A percentile compares a stretch with the other conserved stretches of the same genome.
Conservation (phyloP, 2,113 vertebrate species). For the Oryzias celebensis region DNA sequence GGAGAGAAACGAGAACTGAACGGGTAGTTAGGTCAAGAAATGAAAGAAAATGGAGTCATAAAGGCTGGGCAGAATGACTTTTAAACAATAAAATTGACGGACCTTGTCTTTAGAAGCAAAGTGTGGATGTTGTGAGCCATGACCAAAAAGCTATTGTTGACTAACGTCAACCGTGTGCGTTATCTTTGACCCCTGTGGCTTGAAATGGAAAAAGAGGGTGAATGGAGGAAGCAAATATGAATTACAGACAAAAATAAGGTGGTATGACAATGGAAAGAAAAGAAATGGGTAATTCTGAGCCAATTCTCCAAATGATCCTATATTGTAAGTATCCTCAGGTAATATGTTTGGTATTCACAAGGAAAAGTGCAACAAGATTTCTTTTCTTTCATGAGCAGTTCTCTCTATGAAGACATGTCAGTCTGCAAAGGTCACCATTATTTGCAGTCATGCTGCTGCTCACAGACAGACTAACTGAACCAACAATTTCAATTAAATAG, state of each 20-base stretch:
- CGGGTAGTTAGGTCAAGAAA: conserved; percentile 81
- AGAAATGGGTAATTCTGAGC: conserved; percentile 56
- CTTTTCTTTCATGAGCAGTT: conserved; percentile 10
- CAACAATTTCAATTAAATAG: conserved; percentile 75
- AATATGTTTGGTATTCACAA: conserved; percentile 57
- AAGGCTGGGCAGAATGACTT: conserved; percentile 79
- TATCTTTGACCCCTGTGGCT: conserved; percentile 72
- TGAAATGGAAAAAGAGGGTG: conserved; percentile 65
- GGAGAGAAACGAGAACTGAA: conserved; percentile 62
- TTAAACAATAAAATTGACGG: conserved; percentile 83
- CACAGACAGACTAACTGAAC: conserved; percentile 77
- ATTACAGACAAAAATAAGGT: conserved; percentile 56
- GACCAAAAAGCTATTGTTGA: conserved; percentile 75
- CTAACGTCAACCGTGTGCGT: conserved; percentile 66
- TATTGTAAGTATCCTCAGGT: conserved; percentile 36
- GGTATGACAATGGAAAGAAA: conserved; percentile 36
- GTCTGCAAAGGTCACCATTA: conserved; percentile 71
- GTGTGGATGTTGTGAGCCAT: conserved; percentile 72
- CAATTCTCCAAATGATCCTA: conserved; percentile 56
- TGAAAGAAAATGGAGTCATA: conserved; percentile 80
- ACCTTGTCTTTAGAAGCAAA: conserved; percentile 69
- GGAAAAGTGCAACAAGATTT: conserved; percentile 37
- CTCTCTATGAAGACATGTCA: conserved; percentile 41
- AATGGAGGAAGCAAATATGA: conserved; percentile 62
- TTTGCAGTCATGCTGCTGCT: conserved; percentile 67